These are phyloP conservation scores for Chelon labrosus DNA, from an alignment of 2,797 vertebrate genomes.

Conservation along the genomic window DNA sequence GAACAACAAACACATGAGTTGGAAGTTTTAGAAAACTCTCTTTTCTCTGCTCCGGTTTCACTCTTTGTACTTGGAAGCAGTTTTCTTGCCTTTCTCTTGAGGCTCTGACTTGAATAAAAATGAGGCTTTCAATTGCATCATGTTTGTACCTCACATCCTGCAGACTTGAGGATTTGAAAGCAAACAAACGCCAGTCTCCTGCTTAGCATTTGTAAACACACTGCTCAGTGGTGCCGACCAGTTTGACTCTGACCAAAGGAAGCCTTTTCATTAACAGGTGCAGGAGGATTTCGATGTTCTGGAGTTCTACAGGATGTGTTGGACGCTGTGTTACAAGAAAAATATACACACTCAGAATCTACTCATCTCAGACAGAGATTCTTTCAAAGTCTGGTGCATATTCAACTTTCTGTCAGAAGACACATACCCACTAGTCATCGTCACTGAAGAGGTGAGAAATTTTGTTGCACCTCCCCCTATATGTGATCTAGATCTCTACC, in stretches of 20 bases:
- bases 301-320: conserved; percentile 97
- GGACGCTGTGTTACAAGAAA: conserved; percentile 95
- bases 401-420: conserved; percentile 98
- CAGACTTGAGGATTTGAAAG: conserved; percentile 55
- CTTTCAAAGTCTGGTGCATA: conserved; percentile 98
- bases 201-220: conserved; percentile 66
- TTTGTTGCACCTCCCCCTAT: not conserved
- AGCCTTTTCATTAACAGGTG: conserved; percentile 81
- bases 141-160: conserved; percentile 70
- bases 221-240: conserved; percentile 22
- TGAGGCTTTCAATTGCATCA: conserved; percentile 67
- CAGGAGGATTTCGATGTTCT: conserved; percentile 91
- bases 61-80: conserved; percentile 48
- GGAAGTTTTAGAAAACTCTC: conserved; percentile 23
- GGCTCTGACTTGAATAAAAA: conserved; percentile 80
- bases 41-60: conserved; percentile 50
- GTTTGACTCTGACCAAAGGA: conserved; percentile 32
- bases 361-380: conserved; percentile 89
- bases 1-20: not conserved
- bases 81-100: conserved; percentile 65
- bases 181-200: conserved; percentile 53
- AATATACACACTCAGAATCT: conserved; percentile 86
- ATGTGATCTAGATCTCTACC: too few relatives aligned
- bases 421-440: conserved; percentile 92
- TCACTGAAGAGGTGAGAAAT: conserved; percentile 93